Percentiles rank a stretch among this genome's conserved stretches.
These are phyloP conservation scores for Tor tambroides DNA, from an alignment of 2,113 vertebrate genomes.

Conservation along the genomic window DNA sequence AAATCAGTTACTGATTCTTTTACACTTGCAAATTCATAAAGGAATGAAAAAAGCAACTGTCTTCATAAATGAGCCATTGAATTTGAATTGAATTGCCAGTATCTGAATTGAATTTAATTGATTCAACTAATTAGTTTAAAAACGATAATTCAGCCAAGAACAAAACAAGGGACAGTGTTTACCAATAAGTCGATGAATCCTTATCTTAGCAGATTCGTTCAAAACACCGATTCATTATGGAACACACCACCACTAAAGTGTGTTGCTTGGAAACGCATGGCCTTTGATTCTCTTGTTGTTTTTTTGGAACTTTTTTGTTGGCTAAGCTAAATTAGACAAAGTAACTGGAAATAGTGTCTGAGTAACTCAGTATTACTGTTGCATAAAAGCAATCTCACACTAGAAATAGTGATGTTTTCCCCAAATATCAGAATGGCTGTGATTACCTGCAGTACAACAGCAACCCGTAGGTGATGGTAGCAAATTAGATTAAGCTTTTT, in stretches of 20 bases:
- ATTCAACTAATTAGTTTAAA: neutral
- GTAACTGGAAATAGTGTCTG: neutral
- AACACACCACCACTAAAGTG: neutral
- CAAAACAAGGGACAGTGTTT: neutral
- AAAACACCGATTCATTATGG: neutral
- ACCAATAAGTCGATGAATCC: neutral
- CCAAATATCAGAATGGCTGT: neutral
- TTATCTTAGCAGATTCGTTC: neutral
- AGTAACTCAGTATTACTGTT: neutral
- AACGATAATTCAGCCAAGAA: neutral
- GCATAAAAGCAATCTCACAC: neutral
- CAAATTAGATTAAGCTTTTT: slow-evolving; percentile 3
- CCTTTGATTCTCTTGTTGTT: neutral
- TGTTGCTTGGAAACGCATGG: neutral
- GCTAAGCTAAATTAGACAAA: neutral
- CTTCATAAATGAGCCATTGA: neutral
- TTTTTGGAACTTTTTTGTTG: neutral
- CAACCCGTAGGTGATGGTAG: neutral
- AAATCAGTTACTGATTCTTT: neutral
- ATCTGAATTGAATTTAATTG: no score
- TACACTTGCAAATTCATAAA: neutral
- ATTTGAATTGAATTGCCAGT: no score
- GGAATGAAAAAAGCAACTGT: neutral
- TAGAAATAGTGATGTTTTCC: neutral
- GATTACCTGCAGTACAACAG: neutral